phyloP scores from a whole-genome alignment of 2,113 vertebrate genomes.

The Neotoma lepida region DNA sequence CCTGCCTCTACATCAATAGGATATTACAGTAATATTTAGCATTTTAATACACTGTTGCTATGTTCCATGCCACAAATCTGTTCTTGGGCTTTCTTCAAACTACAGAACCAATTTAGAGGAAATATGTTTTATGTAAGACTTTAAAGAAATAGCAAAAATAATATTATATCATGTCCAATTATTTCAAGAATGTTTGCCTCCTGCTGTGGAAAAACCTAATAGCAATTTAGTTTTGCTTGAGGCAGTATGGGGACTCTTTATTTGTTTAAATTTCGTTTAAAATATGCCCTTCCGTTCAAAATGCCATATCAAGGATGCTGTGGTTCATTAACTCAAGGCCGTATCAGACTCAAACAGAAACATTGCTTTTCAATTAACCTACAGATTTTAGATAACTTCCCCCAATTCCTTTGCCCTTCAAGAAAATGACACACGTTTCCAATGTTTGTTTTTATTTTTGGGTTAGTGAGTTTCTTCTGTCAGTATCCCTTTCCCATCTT shows the following conservation, averaged over 20 bases:
- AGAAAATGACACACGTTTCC: slow-evolving; percentile 5
- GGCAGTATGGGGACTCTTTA: slow-evolving; percentile 36
- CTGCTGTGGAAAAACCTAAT: slow-evolving; percentile 53
- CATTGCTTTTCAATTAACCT: slow-evolving; percentile 72
- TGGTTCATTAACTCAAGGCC: slow-evolving; percentile 69
- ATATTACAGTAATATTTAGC: slow-evolving; percentile 31
- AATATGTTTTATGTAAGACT: slow-evolving; percentile 57
- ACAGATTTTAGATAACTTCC: slow-evolving; percentile 66
- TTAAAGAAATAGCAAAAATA: slow-evolving; percentile 31
- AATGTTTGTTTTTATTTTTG: slow-evolving; percentile 24
- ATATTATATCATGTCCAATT: slow-evolving; percentile 63
- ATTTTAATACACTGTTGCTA: background rate
- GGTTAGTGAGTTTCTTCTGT: slow-evolving; percentile 36
- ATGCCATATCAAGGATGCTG: background rate
- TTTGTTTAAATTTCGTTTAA: slow-evolving; percentile 69
- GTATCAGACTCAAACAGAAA: slow-evolving; percentile 54
- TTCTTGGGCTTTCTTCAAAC: background rate
- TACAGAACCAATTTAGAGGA: slow-evolving; percentile 42
- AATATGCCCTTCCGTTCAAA: slow-evolving; percentile 44
- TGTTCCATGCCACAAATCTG: background rate
- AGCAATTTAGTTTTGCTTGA: slow-evolving; percentile 63
- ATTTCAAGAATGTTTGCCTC: slow-evolving; percentile 71
- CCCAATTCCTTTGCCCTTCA: slow-evolving; percentile 64
- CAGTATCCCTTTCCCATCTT: background rate
- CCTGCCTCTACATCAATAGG: background rate